phyloP scores from a whole-genome alignment of 2,113 vertebrate genomes.

The Clarias macrocephalus region DNA sequence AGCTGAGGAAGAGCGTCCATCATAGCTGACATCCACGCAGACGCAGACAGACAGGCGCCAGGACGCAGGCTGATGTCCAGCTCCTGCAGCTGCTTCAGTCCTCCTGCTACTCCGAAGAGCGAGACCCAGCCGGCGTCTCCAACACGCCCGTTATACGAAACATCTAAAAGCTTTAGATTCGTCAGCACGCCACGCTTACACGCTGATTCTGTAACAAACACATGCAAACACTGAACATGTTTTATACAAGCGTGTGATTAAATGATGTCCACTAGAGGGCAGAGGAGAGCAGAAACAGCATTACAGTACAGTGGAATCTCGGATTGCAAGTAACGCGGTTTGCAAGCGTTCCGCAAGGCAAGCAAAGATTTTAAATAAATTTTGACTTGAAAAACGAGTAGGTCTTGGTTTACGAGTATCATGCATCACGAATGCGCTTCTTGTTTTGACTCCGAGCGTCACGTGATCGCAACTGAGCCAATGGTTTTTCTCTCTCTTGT shows the following conservation, averaged over 20 bases:
- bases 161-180: conserved; percentile 73
- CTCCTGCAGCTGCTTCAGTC: conserved; percentile 74
- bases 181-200: conserved; percentile 66
- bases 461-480: too few species aligned
- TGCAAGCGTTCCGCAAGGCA: too few species aligned
- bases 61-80: conserved; percentile 82
- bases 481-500: too few species aligned
- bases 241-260: not conserved
- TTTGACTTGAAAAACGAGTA: too few species aligned
- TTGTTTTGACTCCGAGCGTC: too few species aligned
- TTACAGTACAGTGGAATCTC: too few species aligned
- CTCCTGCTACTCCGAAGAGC: conserved; percentile 69
- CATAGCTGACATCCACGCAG: conserved; percentile 76
- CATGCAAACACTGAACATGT: not conserved
- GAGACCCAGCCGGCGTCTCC: conserved; percentile 72
- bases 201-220: conserved; percentile 69
- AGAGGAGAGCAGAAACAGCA: not conserved
- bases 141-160: conserved; percentile 81
- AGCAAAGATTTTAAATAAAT: too few species aligned
- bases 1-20: conserved; percentile 69
- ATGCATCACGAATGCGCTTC: too few species aligned
- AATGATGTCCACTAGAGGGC: not conserved
- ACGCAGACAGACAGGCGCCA: conserved; percentile 56
- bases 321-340: too few species aligned
- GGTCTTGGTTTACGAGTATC: too few species aligned